Evolutionary conservation across 2,888 invertebrate species (phyloP).

Genomic region (Sesia apiformis): DNA sequence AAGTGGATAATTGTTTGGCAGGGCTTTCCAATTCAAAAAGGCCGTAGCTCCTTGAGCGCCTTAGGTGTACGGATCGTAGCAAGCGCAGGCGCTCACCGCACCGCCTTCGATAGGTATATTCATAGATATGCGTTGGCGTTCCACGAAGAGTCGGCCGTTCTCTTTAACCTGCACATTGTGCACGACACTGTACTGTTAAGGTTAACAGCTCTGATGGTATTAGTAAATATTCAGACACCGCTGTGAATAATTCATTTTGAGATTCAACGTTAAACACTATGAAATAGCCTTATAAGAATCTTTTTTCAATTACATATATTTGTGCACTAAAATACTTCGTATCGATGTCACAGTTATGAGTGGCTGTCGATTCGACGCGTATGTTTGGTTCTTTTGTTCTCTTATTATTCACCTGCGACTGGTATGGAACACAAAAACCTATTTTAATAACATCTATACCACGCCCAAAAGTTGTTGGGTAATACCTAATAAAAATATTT

Average conservation of each 20-base stretch:
- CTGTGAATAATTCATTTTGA: slow-evolving; percentile 18
- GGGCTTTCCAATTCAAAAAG: slow-evolving; percentile 40
- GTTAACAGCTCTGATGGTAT: slow-evolving; percentile 48
- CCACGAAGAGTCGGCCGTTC: slow-evolving; percentile 24
- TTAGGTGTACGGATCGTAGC: slow-evolving; percentile 11
- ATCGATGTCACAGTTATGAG: slow-evolving; percentile 48
- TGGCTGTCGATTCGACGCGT: slow-evolving; percentile 54
- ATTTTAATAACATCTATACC: slow-evolving; percentile 32
- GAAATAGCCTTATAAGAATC: slow-evolving; percentile 8
- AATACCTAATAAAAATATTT: neutral
- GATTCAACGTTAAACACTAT: slow-evolving; percentile 7
- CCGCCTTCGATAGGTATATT: slow-evolving; percentile 21
- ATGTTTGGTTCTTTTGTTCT: slow-evolving; percentile 64
- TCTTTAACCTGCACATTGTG: slow-evolving; percentile 20
- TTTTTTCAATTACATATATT: slow-evolving; percentile 24
- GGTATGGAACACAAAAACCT: slow-evolving; percentile 48
- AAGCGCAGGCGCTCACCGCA: slow-evolving; percentile 13
- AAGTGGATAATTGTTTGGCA: slow-evolving; percentile 22
- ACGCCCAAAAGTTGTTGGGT: neutral
- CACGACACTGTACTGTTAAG: slow-evolving; percentile 28
- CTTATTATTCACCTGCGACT: slow-evolving; percentile 41
- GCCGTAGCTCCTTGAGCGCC: slow-evolving; percentile 26
- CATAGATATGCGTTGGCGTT: slow-evolving; percentile 39
- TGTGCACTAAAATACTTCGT: slow-evolving; percentile 8
- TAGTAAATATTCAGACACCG: slow-evolving; percentile 47